Evolutionary conservation across 2,797 vertebrate genomes (phyloP).

Genomic region (Yasuhikotakia modesta): DNA sequence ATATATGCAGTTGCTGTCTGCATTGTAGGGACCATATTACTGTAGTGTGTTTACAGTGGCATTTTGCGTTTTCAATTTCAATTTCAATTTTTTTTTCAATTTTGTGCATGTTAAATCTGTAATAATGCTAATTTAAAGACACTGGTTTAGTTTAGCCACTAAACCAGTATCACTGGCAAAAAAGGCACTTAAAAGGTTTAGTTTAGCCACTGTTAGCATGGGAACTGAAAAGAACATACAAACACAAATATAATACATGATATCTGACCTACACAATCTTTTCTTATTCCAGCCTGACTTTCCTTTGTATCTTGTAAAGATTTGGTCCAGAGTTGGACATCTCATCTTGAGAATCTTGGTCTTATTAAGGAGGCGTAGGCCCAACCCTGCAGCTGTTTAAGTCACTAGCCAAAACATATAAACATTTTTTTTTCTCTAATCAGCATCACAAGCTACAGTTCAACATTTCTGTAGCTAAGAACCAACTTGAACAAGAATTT

Average conservation of each 20-base stretch:
- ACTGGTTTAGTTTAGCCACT: too few species aligned
- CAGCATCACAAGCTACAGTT: background rate
- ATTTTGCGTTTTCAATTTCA: too few species aligned
- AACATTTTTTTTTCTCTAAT: slow-evolving; percentile 7
- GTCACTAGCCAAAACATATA: background rate
- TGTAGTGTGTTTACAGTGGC: too few species aligned
- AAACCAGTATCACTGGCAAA: too few species aligned
- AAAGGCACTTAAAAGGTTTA: too few species aligned
- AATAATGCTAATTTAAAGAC: too few species aligned
- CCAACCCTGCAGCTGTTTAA: background rate
- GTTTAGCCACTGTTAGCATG: too few species aligned
- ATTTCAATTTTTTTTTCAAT: too few species aligned
- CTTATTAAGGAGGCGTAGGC: slow-evolving; percentile 7
- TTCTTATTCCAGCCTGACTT: background rate
- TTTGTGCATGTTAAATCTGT: too few species aligned
- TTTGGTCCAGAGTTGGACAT: slow-evolving; percentile 9
- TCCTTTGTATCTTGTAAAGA: slow-evolving; percentile 25
- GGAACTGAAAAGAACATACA: slow-evolving; percentile 32
- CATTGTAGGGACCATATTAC: too few species aligned
- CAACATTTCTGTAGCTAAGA: background rate
- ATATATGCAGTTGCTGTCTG: too few species aligned
- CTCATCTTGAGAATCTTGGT: slow-evolving; percentile 3
- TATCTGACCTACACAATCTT: slow-evolving; percentile 28
- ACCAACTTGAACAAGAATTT: background rate
- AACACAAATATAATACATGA: slow-evolving; percentile 17